Conservation (phyloP, 2,797 vertebrate species). For the Okamejei kenojei region DNA sequence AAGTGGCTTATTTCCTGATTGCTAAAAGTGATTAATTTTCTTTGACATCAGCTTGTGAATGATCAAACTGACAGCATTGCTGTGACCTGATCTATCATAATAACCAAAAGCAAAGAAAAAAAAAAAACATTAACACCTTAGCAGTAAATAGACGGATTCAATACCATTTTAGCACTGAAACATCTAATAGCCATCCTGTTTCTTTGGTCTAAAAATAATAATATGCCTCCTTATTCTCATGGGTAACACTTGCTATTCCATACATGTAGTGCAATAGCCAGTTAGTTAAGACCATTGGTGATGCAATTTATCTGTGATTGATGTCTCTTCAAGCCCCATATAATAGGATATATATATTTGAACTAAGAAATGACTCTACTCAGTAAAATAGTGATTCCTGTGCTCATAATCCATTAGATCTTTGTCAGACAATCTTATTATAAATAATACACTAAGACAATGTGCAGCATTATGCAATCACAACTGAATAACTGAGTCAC, state of each 20-base stretch:
- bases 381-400: neutral
- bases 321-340: neutral
- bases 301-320: neutral
- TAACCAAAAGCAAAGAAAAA: neutral
- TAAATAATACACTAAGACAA: neutral
- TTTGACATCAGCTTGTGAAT: neutral
- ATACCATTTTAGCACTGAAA: neutral
- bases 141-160: neutral
- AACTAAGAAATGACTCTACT: neutral
- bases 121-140: neutral
- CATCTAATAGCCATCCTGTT: neutral
- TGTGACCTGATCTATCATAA: neutral
- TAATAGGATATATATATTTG: neutral
- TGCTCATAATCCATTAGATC: neutral
- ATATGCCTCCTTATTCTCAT: neutral
- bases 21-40: conserved; percentile 8
- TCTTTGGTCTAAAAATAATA: neutral
- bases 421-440: neutral
- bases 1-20: neutral
- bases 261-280: too few relatives aligned
- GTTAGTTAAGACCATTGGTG: neutral
- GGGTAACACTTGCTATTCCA: neutral
- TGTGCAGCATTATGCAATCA: neutral
- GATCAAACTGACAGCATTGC: conserved; percentile 6
- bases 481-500: neutral